Evolutionary conservation across 92 coral and sea anemone species (phyloP), one percentile per base, ranked within the genome.

Genomic region (Diadumene lineata): DNA sequence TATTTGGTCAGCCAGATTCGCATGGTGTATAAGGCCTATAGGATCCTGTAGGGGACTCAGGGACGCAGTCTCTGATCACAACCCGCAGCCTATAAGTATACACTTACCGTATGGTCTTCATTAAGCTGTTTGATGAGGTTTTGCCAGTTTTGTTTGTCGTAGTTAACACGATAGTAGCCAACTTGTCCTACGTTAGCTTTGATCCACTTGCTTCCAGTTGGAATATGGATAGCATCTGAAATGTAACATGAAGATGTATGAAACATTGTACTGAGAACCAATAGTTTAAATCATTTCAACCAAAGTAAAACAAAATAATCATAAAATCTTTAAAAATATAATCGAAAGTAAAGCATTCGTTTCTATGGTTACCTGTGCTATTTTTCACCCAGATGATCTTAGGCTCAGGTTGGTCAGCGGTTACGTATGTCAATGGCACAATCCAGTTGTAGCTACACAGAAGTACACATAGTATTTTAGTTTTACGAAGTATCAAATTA

Each of bases 101-200:
- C 1, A 0, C 89, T 72, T 75, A 81, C 98, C 90, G 60, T 77
- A 87, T 94, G 98, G 69, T 94, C 76, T 1, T 61, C 82, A 3
- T 79, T 76, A 18, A 94, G 91, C 30, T 94, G 97, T n/a, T 84
- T 81, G 25, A 71, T 82, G 34, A 94, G 91, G 15, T 71, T 81
- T 22, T 83, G 51, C 98, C 98, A 94, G 89, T 94, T 94, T 7
- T 72, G 28, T 32, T 86, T 76, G 38, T 81, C 89, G 70, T 94
- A 94, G 86, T 94, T 94, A 23, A 94, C 98, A 15, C 98, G 92
- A 72, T 94, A 94, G 69, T 92, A 86, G 43, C 98, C 98, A 60
- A 86, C 83, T 76, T 94, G 98, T 0, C 89, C 91, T 50, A 85
- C 91, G 80, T 94, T 94, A 19, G 93, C 98, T 77, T 94, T 94